These are phyloP conservation scores for Malacoctenus gilli DNA, from an alignment of 2,797 vertebrate species.

Conservation along the genomic window DNA sequence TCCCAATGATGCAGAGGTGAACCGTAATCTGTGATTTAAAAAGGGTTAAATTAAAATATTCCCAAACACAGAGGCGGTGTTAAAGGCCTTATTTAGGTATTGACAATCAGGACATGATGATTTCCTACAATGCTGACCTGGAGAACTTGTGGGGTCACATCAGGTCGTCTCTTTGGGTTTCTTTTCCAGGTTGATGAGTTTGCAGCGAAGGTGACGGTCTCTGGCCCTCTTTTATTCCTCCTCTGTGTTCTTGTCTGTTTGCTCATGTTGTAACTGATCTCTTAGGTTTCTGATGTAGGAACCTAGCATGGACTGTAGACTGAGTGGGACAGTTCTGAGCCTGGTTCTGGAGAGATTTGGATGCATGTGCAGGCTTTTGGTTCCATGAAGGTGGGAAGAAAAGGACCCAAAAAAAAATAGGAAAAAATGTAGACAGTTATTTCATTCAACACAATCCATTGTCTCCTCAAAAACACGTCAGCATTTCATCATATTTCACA, in stretches of 20 bases:
- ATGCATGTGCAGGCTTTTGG: slow-evolving; percentile 57
- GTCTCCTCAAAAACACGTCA: too few species aligned
- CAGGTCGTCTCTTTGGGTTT: slow-evolving; percentile 79
- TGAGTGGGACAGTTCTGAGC: slow-evolving; percentile 60
- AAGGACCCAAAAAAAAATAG: background rate
- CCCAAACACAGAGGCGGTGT: background rate
- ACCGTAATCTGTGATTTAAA: slow-evolving; percentile 22
- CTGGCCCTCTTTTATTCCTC: slow-evolving; percentile 81
- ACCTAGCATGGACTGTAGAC: slow-evolving; percentile 80
- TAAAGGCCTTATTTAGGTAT: too few species aligned
- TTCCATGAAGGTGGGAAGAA: slow-evolving; percentile 1
- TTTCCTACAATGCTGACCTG: slow-evolving; percentile 50
- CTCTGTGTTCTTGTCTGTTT: slow-evolving; percentile 70
- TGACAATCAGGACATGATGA: slow-evolving; percentile 2
- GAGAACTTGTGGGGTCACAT: slow-evolving; percentile 62
- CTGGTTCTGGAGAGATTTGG: slow-evolving; percentile 47
- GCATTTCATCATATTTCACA: too few species aligned
- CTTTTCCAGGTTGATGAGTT: slow-evolving; percentile 90
- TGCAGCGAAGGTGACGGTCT: slow-evolving; percentile 87
- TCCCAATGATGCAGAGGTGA: slow-evolving; percentile 24
- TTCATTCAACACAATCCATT: too few species aligned
- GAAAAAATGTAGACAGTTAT: too few species aligned
- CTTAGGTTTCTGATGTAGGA: slow-evolving; percentile 80
- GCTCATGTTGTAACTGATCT: slow-evolving; percentile 73
- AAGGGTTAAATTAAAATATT: background rate